Conservation (phyloP, 2,888 invertebrate genomes). For the Stomorhina lunata region DNA sequence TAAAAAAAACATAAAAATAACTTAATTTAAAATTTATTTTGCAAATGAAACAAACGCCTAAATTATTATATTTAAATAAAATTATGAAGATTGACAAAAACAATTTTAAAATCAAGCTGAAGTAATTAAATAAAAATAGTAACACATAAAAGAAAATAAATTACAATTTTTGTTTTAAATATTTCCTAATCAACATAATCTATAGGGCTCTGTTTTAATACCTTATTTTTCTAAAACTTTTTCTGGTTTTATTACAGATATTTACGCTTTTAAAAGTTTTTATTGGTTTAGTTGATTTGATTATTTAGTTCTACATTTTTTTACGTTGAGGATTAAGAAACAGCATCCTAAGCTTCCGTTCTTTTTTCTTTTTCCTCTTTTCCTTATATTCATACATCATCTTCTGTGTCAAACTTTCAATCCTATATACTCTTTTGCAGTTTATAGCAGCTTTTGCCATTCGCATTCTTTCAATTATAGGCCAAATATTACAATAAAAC, state of each 20-base stretch:
- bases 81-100: slow-evolving; percentile 49
- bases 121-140: slow-evolving; percentile 57
- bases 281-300: neutral
- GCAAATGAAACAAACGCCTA: slow-evolving; percentile 23
- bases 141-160: slow-evolving; percentile 34
- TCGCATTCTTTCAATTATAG: too few species aligned
- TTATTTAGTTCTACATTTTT: too few species aligned
- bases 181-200: neutral
- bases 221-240: neutral
- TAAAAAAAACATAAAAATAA: slow-evolving; percentile 35
- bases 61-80: slow-evolving; percentile 45
- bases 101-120: slow-evolving; percentile 56
- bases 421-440: too few species aligned
- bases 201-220: slow-evolving; percentile 11
- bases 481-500: too few species aligned
- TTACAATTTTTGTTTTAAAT: slow-evolving; percentile 15
- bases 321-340: too few species aligned
- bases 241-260: neutral
- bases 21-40: slow-evolving; percentile 55
- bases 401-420: too few species aligned
- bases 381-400: too few species aligned
- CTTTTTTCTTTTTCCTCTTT: too few species aligned
- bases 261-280: neutral
- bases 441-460: too few species aligned
- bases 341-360: too few species aligned